These are phyloP conservation scores for Kryptopterus vitreolus DNA, from an alignment of 2,797 vertebrate species.

Conservation along the genomic window DNA sequence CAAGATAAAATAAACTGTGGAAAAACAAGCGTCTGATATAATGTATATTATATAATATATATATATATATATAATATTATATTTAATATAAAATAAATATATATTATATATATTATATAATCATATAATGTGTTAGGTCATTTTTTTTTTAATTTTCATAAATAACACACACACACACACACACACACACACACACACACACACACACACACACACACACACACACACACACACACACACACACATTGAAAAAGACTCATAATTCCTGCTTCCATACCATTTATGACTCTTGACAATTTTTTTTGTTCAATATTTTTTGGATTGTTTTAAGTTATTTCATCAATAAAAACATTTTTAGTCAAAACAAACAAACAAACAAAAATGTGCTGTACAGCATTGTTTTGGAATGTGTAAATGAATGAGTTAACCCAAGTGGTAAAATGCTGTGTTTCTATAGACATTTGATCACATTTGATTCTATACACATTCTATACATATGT, in stretches of 20 bases:
- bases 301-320: not conserved
- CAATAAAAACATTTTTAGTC: too few relatives aligned
- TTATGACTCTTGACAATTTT: not conserved
- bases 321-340: conserved; percentile 1
- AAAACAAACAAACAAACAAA: not conserved
- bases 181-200: not conserved
- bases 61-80: too few relatives aligned
- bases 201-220: not conserved
- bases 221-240: too few relatives aligned
- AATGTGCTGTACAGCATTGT: not conserved
- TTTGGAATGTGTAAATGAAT: not conserved
- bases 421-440: not conserved
- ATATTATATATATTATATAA: too few relatives aligned
- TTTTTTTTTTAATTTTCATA: not conserved
- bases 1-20: not conserved
- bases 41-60: too few relatives aligned
- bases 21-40: not conserved
- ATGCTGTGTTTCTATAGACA: not conserved
- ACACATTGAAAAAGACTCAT: too few relatives aligned
- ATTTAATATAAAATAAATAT: too few relatives aligned
- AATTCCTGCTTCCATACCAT: too few relatives aligned
- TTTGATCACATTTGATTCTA: too few relatives aligned
- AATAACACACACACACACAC: not conserved
- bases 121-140: not conserved
- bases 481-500: not conserved